These are phyloP conservation scores for Gracilinanus agilis DNA, from an alignment of 2,113 vertebrate species.

Conservation along the genomic window DNA sequence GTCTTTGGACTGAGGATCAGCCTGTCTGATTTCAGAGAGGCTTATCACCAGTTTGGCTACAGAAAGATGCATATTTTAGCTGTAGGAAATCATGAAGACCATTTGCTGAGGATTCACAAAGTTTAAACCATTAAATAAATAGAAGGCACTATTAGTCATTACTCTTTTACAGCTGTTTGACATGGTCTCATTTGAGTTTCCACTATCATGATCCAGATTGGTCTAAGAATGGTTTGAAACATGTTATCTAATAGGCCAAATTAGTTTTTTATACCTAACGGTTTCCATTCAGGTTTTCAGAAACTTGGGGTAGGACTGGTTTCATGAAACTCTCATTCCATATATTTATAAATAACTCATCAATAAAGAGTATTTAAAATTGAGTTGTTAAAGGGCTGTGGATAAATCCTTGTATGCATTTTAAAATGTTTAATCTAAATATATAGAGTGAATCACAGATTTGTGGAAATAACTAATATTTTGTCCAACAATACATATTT, in stretches of 20 bases:
- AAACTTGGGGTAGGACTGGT: neutral
- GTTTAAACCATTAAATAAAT: no score
- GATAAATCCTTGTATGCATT: no score
- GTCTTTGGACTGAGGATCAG: no score
- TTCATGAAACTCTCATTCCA: no score
- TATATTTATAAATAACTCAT: no score
- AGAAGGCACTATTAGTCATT: neutral
- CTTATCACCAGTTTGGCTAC: no score
- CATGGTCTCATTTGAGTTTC: neutral
- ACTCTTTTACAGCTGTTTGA: conserved; percentile 34
- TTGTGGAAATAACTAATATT: neutral
- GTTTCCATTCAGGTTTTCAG: neutral
- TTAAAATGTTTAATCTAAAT: neutral
- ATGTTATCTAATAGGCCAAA: neutral
- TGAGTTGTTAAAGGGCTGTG: neutral
- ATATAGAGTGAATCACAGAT: neutral
- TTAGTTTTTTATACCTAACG: conserved; percentile 14
- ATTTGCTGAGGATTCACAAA: no score
- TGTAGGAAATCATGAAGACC: no score
- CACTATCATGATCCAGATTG: neutral
- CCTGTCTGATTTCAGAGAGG: no score
- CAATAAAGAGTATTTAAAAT: neutral
- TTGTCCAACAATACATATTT: neutral
- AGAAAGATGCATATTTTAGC: no score
- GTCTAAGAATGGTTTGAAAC: neutral